A percentile compares a stretch with the other conserved stretches of the same genome.
Conservation (phyloP, 2,888 invertebrate genomes). For the Xestia xanthographa region DNA sequence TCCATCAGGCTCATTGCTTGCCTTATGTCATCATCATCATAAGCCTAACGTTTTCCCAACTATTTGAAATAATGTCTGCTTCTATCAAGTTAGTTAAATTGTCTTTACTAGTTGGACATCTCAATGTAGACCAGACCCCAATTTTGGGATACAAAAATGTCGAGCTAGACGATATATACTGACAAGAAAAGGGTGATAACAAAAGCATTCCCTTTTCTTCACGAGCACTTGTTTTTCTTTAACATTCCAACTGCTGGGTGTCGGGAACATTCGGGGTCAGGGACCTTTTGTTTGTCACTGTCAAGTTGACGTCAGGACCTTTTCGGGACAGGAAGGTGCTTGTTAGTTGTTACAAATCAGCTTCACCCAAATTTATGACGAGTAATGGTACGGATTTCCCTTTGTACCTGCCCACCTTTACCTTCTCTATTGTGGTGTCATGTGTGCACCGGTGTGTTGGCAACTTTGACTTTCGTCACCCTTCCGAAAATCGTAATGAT, state of each 20-base stretch:
- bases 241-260: slow-evolving; percentile 9
- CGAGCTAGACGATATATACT: slow-evolving; percentile 55
- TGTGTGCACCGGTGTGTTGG: background rate
- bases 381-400: slow-evolving; percentile 16
- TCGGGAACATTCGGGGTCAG: slow-evolving; percentile 25
- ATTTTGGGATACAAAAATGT: slow-evolving; percentile 58
- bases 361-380: slow-evolving; percentile 37
- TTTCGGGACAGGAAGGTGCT: slow-evolving; percentile 48
- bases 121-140: slow-evolving; percentile 28
- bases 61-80: background rate
- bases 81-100: slow-evolving; percentile 17
- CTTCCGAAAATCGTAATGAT: background rate
- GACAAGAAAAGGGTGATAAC: slow-evolving; percentile 47
- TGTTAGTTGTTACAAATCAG: slow-evolving; percentile 49
- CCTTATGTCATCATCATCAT: background rate
- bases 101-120: slow-evolving; percentile 56
- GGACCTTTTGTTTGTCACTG: slow-evolving; percentile 39
- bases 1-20: background rate
- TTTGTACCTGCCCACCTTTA: slow-evolving; percentile 14
- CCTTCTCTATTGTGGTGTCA: background rate
- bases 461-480: background rate
- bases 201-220: slow-evolving; percentile 39
- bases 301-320: slow-evolving; percentile 37
- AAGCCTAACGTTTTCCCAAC: background rate
- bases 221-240: slow-evolving; percentile 35